Evolutionary conservation across 2,113 vertebrate genomes (phyloP), one percentile per base, ranked within the genome.

Genomic region (Hipposideros armiger): DNA sequence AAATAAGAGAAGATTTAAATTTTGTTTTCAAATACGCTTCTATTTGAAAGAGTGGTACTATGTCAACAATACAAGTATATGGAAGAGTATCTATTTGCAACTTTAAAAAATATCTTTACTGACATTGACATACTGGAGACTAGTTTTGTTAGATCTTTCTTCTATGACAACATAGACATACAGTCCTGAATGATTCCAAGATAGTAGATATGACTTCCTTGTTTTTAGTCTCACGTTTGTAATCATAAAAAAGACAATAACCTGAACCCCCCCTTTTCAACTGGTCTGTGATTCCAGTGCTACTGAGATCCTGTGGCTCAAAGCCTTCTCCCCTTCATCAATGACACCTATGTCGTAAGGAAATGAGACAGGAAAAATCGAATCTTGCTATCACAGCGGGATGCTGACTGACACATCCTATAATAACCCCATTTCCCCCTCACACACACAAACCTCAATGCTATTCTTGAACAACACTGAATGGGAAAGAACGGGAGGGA

Each of bases 1-100:
- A 45, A 62, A 50, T 28, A 81, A 95, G n/a, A 60, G 73, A 81
- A 81, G 17, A 74, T 36, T 91, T 89, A 94, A 94, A 66, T 60
- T n/a, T 87, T 3, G 10, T 10, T 28, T 73, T 40, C n/a, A 78
- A 83, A 87, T 58, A 4, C 4, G 17, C 50, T 78, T 89, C 45
- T 80, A 16, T 40, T 70, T 85, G 36, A 22, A 90, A 87, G 56
- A 95, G 16, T 73, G 20, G 94, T 40, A 36, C 3, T 47, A 6
- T 74, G 36, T 67, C 50, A 91, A 84, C 0, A 72, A 70, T 13
- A 67, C 26, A 81, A 74, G n/a, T 24, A 80, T 67, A 91, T 20
- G 32, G 36, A 72, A 69, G 62, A 56, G 4, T 20, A 81, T 19
- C 16, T 88, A 45, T 16, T 15, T 62, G 20, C 4, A 66, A 26